A percentile compares a stretch with the other conserved stretches of the same genome.
phyloP scores from a whole-genome alignment of 2,888 invertebrate species.

The Tiliacea citrago region DNA sequence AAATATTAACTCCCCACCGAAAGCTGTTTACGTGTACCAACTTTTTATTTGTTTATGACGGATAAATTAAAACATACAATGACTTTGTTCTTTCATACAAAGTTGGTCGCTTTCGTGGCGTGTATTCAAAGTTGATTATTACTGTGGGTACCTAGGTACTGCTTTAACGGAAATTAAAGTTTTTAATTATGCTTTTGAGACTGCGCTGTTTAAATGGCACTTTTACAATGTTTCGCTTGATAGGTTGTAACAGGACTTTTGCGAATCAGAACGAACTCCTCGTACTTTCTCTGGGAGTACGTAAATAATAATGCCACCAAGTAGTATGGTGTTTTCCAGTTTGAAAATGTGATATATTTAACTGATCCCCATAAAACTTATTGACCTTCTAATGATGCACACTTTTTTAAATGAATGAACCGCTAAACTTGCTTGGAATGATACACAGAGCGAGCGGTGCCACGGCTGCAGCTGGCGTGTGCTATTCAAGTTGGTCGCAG shows the following conservation, averaged over 20 bases:
- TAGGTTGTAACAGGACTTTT: neutral
- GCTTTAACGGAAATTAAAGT: constrained; percentile 14
- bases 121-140: constrained; percentile 39
- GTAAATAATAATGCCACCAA: neutral
- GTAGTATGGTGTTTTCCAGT: neutral
- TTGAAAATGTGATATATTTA: neutral
- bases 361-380: neutral
- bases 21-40: constrained; percentile 44
- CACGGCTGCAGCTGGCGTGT: neutral
- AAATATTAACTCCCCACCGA: constrained; percentile 38
- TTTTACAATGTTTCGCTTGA: neutral
- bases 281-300: neutral
- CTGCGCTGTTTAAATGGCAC: neutral
- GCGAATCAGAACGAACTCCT: neutral
- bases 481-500: neutral
- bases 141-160: neutral
- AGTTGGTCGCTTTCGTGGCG: constrained; percentile 30
- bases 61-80: constrained; percentile 63
- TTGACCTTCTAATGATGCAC: no score
- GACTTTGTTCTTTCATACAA: constrained; percentile 45
- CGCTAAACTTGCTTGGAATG: neutral
- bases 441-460: neutral
- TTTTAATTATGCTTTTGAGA: constrained; percentile 26
- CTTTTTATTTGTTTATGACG: constrained; percentile 59
- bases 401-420: no score